Conservation (phyloP, 2,888 invertebrate species). For the Agonum fuliginosum region DNA sequence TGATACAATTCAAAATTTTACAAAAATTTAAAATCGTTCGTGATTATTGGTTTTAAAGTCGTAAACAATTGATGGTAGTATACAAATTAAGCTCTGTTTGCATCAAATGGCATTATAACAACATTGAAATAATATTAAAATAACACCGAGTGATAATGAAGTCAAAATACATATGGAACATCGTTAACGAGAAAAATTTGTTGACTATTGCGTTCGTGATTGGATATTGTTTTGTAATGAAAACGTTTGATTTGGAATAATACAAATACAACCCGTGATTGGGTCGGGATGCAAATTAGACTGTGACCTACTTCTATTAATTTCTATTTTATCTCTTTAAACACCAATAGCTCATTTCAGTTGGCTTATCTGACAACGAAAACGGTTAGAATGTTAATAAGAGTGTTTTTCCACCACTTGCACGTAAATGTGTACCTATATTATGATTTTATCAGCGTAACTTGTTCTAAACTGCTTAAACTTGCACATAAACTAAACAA, state of each 20-base stretch:
- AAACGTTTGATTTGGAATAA: slow-evolving; percentile 14
- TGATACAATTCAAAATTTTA: no score
- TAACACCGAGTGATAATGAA: not conserved
- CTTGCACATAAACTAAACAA: no score
- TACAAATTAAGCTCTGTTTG: no score
- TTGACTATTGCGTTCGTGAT: not conserved
- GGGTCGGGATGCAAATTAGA: slow-evolving; percentile 13
- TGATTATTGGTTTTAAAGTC: no score
- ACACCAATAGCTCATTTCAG: slow-evolving; percentile 52
- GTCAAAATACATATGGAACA: slow-evolving; percentile 4
- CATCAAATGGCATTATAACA: no score
- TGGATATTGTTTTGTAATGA: slow-evolving; percentile 20
- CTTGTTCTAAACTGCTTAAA: not conserved
- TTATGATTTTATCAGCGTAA: slow-evolving; percentile 13
- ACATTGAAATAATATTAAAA: not conserved
- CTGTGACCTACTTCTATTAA: slow-evolving; percentile 32
- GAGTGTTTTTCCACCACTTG: slow-evolving; percentile 29
- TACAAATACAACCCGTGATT: slow-evolving; percentile 17
- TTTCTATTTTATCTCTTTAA: slow-evolving; percentile 42
- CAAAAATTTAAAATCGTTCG: no score
- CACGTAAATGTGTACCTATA: slow-evolving; percentile 29
- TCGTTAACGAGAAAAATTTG: not conserved
- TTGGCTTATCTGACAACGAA: slow-evolving; percentile 49
- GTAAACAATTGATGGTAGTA: no score
- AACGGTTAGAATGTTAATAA: slow-evolving; percentile 52